Conservation (phyloP, 1,140 invertebrate genomes). For the Bombus superbus region DNA sequence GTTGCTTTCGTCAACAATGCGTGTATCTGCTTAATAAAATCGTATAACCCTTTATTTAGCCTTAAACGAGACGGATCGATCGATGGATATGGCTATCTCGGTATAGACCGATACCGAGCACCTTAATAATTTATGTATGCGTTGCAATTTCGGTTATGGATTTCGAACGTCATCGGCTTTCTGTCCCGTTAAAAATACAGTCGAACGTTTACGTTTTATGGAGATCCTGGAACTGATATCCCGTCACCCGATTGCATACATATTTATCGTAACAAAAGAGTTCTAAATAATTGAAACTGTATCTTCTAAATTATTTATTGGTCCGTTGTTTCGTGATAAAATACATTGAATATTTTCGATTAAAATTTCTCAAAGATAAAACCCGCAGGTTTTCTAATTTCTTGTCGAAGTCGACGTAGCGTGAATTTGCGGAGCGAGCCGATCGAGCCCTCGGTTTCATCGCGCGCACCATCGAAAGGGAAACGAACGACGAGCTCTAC, state of each 20-base stretch:
- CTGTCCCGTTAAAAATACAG: neutral
- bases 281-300: neutral
- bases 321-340: no score
- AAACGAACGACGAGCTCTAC: conserved; percentile 21
- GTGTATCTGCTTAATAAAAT: conserved; percentile 19
- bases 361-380: neutral
- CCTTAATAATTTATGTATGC: conserved; percentile 27
- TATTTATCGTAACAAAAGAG: neutral
- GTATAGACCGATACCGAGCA: neutral
- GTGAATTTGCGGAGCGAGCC: conserved; percentile 14
- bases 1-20: conserved; percentile 8
- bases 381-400: neutral
- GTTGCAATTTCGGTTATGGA: neutral
- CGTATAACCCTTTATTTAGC: neutral
- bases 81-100: neutral
- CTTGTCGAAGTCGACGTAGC: neutral
- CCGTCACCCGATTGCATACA: neutral
- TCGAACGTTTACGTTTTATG: neutral
- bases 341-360: neutral
- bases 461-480: conserved; percentile 10
- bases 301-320: no score
- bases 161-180: neutral
- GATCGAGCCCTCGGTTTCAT: neutral
- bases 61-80: neutral
- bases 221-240: neutral